Evolutionary conservation across 2,113 vertebrate genomes (phyloP).

Genomic region (Nerophis lumbriciformis): DNA sequence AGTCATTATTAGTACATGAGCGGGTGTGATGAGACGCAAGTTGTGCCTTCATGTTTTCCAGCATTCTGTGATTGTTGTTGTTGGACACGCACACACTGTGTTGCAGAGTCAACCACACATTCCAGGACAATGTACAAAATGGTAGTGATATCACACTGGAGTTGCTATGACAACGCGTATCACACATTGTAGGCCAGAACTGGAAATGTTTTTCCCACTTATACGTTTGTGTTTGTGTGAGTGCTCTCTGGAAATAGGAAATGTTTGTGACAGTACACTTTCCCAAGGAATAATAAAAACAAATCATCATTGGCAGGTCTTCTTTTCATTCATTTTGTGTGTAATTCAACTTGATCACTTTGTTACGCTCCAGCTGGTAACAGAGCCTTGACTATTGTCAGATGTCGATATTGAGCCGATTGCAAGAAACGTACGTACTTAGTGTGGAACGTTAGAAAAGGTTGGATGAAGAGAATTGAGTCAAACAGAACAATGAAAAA

Average conservation of each 20-base stretch:
- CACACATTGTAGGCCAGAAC: conserved; percentile 8
- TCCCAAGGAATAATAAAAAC: conserved; percentile 11
- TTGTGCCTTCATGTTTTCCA: conserved; percentile 37
- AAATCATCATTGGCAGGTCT: background rate
- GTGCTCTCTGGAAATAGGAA: conserved; percentile 3
- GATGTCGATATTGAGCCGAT: too few relatives aligned
- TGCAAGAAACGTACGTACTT: too few relatives aligned
- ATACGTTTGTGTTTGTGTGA: background rate
- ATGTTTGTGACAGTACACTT: conserved; percentile 11
- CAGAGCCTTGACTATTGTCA: too few relatives aligned
- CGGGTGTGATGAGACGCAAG: conserved; percentile 3
- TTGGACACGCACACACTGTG: too few relatives aligned
- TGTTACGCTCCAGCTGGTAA: too few relatives aligned
- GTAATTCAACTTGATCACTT: background rate
- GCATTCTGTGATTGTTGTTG: background rate
- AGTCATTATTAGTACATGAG: conserved; percentile 1
- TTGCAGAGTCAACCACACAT: background rate
- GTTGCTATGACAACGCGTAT: conserved; percentile 24
- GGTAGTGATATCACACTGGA: conserved; percentile 44
- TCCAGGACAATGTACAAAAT: conserved; percentile 2
- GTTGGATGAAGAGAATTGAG: too few relatives aligned
- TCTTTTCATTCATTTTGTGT: background rate
- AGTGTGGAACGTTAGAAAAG: too few relatives aligned
- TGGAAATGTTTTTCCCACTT: conserved; percentile 11
- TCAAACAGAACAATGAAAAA: too few relatives aligned